phyloP scores from a whole-genome alignment of 1,140 invertebrate genomes.

The Cardiocondyla obscurior region DNA sequence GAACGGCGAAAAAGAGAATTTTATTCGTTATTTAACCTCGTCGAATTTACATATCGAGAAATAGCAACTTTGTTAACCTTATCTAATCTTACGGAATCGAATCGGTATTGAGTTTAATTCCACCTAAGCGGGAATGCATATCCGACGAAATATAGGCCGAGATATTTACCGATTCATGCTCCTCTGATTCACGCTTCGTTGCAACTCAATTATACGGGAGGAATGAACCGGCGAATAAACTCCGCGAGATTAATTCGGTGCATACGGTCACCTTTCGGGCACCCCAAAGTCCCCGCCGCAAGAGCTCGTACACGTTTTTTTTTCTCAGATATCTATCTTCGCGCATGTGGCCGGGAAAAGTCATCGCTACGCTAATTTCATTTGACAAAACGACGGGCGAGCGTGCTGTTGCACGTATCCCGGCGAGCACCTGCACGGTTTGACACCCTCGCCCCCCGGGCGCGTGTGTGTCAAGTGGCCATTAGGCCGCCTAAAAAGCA shows the following conservation, averaged over 20 bases:
- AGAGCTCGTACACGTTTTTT: conserved; percentile 58
- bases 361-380: conserved; percentile 59
- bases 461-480: conserved; percentile 77
- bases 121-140: conserved; percentile 3
- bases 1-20: not conserved
- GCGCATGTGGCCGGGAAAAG: conserved; percentile 42
- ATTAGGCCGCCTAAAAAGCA: conserved; percentile 77
- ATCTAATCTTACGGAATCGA: not conserved
- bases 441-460: conserved; percentile 28
- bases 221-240: conserved; percentile 18
- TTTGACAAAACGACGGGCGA: conserved; percentile 58
- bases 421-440: conserved; percentile 46
- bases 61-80: not conserved
- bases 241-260: conserved; percentile 30
- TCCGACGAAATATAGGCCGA: conserved; percentile 10
- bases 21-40: not conserved
- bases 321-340: conserved; percentile 54
- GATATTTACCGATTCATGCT: not conserved
- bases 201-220: not conserved
- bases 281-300: conserved; percentile 45
- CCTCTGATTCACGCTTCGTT: not conserved
- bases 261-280: conserved; percentile 44
- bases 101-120: not conserved
- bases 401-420: conserved; percentile 37
- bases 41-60: not conserved